Evolutionary conservation across 2,888 invertebrate genomes (phyloP).

Genomic region (Eupeodes latifasciatus): DNA sequence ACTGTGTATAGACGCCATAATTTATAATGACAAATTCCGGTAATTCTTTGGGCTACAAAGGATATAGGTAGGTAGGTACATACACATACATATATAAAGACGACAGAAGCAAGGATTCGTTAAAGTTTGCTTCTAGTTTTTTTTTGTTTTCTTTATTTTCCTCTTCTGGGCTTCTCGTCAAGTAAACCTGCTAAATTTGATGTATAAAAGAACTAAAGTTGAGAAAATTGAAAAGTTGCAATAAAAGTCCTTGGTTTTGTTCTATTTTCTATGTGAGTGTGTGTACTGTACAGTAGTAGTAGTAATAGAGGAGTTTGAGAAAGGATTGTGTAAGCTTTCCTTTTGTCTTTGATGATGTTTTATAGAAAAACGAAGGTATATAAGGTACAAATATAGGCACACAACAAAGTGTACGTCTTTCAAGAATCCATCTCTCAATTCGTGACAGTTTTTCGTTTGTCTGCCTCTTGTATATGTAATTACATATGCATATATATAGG

Average conservation of each 20-base stretch:
- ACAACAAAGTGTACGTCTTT: conserved; percentile 26
- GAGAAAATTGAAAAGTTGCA: conserved; percentile 71
- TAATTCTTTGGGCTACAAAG: conserved; percentile 67
- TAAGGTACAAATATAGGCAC: background rate
- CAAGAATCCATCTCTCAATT: conserved; percentile 63
- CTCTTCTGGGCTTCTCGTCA: background rate
- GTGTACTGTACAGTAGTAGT: background rate
- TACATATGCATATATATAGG: background rate
- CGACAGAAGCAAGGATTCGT: conserved; percentile 38
- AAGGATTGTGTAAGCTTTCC: conserved; percentile 15
- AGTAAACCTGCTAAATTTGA: background rate
- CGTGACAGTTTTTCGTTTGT: conserved; percentile 43
- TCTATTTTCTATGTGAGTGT: background rate
- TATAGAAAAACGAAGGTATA: background rate
- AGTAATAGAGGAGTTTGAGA: conserved; percentile 8
- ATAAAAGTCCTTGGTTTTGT: conserved; percentile 52
- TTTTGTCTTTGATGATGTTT: background rate
- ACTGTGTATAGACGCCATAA: conserved; percentile 59
- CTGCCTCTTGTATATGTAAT: no score
- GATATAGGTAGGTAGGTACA: conserved; percentile 3
- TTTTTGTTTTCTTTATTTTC: conserved; percentile 7
- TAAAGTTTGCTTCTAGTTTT: conserved; percentile 6
- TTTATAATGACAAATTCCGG: conserved; percentile 74
- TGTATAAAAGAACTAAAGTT: conserved; percentile 36
- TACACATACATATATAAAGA: conserved; percentile 19